phyloP scores from a whole-genome alignment of 1,140 invertebrate genomes.

The Zaprionus taronus region DNA sequence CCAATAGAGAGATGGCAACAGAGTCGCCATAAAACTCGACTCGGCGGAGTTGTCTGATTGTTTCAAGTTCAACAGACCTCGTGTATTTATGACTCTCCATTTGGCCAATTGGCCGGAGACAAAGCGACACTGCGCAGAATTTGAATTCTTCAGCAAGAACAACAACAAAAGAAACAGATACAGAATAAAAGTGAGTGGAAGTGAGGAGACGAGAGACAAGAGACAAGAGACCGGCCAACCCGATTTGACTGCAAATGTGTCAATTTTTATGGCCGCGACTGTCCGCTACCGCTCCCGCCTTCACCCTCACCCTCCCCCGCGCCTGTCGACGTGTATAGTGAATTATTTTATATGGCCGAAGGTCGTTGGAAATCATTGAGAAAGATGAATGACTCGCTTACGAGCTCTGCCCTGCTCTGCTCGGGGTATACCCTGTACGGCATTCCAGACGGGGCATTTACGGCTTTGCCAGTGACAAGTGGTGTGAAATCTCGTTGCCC shows the following conservation, averaged over 20 bases:
- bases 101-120: slow-evolving; percentile 39
- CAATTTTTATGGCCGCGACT: slow-evolving; percentile 60
- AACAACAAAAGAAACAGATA: slow-evolving; percentile 6
- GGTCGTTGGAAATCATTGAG: slow-evolving; percentile 47
- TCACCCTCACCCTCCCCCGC: neutral
- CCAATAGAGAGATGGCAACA: slow-evolving; percentile 28
- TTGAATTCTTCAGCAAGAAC: neutral
- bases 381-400: slow-evolving; percentile 28
- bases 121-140: slow-evolving; percentile 23
- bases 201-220: neutral
- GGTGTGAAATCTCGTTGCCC: neutral
- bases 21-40: slow-evolving; percentile 33
- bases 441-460: neutral
- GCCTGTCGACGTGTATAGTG: slow-evolving; percentile 43
- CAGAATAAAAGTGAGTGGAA: slow-evolving; percentile 10
- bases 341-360: slow-evolving; percentile 62
- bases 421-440: neutral
- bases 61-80: slow-evolving; percentile 54
- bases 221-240: slow-evolving; percentile 9
- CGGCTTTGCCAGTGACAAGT: no score
- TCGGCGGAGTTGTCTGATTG: slow-evolving; percentile 29
- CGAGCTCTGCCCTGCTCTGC: neutral
- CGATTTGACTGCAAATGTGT: slow-evolving; percentile 57
- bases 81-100: slow-evolving; percentile 49
- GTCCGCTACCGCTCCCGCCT: slow-evolving; percentile 13